Evolutionary conservation across 2,888 invertebrate genomes (phyloP), one percentile per base, ranked within the genome.

Genomic region (Pammene fasciana): DNA sequence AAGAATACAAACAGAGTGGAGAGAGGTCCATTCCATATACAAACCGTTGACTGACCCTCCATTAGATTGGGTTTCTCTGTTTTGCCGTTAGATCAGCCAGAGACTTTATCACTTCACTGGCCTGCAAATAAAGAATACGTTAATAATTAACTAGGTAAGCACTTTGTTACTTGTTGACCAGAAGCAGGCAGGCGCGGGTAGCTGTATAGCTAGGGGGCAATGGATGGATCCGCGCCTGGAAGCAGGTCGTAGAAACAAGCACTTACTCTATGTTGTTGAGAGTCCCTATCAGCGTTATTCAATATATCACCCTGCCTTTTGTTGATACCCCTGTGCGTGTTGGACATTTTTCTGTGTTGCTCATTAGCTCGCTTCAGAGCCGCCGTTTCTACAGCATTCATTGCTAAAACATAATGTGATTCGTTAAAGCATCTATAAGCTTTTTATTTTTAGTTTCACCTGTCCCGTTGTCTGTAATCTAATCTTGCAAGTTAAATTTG

Each of bases 311-410:
- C 91, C 73, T 89, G 86, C 72, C 81, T 80, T 72, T 83, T 86
- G 18, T 81, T 72, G 5, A 83, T 78, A 68, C 75, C 76, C 72
- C 74, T 84, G 60, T 82, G 83, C 9, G 79, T 75, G 16, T 88
- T 86, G 0, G 87, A 84, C 13, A 82, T 68, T 72, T 79, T 80
- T 57, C 81, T 82, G 59, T 87, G 85, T 75, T 95, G 94, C 54
- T 94, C 94, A 75, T 89, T 93, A 0, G 95, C 95, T 72, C 92
- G 90, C 71, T 93, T 91, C 50, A 95, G 82, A 7, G 95, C 95
- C 16, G 91, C 83, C 76, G 94, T 93, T 86, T 95, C 95, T 8
- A 94, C 93, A 55, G 93, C 86, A 72, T 93, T 94, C 67, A 95
- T 78, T 67, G 92, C 92, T 83, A 85, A 56, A 78, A 78, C 67